These are phyloP conservation scores for Centropus bengalensis DNA, from an alignment of 2,113 vertebrate genomes.

Conservation along the genomic window DNA sequence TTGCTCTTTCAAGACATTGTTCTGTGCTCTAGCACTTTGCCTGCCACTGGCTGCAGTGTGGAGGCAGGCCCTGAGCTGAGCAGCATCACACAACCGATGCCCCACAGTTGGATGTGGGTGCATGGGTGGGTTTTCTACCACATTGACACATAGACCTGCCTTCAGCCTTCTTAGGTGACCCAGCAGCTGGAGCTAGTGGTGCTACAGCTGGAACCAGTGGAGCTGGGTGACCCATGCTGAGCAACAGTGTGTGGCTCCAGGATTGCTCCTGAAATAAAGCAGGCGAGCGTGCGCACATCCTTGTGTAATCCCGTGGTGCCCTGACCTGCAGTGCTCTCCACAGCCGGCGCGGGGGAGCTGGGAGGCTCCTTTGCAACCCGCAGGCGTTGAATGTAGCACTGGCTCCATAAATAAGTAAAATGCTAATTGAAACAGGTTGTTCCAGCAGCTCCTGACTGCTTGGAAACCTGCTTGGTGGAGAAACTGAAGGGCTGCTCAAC, in stretches of 20 bases:
- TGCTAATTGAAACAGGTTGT: slow-evolving; percentile 45
- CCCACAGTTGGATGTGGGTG: background rate
- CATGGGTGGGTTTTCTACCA: background rate
- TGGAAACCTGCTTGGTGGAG: slow-evolving; percentile 1
- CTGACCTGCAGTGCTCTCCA: background rate
- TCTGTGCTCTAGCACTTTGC: rapidly evolving
- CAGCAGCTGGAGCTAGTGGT: background rate
- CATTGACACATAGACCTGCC: background rate
- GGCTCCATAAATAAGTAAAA: slow-evolving; percentile 51
- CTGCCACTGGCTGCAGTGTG: rapidly evolving
- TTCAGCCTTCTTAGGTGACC: background rate
- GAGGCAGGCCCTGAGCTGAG: background rate
- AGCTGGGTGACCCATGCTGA: background rate
- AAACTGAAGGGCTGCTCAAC: background rate
- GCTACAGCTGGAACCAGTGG: background rate
- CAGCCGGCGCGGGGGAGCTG: background rate
- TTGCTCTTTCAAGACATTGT: background rate
- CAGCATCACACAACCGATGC: background rate
- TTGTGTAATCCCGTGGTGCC: background rate
- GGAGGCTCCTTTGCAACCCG: background rate
- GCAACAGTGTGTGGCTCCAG: background rate
- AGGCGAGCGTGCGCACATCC: background rate
- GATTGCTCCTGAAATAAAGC: background rate
- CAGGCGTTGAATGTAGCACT: background rate
- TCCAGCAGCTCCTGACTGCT: slow-evolving; percentile 15